Percentiles rank a stretch among this genome's conserved stretches.
phyloP scores from a whole-genome alignment of 2,797 vertebrate species.

The Crenuchus spilurus region DNA sequence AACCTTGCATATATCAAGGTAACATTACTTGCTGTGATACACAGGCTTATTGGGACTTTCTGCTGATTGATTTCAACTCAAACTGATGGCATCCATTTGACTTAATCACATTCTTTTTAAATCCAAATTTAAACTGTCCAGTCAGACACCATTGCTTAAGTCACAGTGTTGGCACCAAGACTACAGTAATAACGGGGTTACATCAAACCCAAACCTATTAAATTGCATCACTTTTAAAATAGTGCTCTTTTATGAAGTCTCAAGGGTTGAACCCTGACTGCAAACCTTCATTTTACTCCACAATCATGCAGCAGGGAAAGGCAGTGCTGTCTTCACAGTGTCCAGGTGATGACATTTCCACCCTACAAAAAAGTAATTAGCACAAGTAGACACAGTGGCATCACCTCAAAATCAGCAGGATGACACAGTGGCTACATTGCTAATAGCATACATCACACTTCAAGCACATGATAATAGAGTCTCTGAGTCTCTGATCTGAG shows the following conservation, averaged over 20 bases:
- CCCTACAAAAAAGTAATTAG: background rate
- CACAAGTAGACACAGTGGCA: conserved; percentile 12
- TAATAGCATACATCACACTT: background rate
- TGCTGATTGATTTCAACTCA: no score
- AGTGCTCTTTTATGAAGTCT: background rate
- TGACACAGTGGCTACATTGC: background rate
- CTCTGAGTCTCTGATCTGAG: background rate
- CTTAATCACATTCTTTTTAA: no score
- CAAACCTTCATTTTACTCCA: background rate
- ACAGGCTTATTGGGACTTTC: no score
- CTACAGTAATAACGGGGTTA: no score
- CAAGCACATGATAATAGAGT: background rate
- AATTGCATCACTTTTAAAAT: background rate
- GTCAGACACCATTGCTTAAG: no score
- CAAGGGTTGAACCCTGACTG: background rate
- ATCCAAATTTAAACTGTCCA: no score
- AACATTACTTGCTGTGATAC: no score
- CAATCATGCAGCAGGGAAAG: conserved; percentile 4
- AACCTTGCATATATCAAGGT: no score
- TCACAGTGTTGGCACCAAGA: no score
- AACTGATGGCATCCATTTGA: no score
- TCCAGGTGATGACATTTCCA: conserved; percentile 5
- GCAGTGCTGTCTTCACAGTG: background rate
- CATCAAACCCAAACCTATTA: no score
- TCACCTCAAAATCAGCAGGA: conserved; percentile 12